Evolutionary conservation across 2,888 invertebrate genomes (phyloP), one percentile per base, ranked within the genome.

Genomic region (Eumerus sabulonum): DNA sequence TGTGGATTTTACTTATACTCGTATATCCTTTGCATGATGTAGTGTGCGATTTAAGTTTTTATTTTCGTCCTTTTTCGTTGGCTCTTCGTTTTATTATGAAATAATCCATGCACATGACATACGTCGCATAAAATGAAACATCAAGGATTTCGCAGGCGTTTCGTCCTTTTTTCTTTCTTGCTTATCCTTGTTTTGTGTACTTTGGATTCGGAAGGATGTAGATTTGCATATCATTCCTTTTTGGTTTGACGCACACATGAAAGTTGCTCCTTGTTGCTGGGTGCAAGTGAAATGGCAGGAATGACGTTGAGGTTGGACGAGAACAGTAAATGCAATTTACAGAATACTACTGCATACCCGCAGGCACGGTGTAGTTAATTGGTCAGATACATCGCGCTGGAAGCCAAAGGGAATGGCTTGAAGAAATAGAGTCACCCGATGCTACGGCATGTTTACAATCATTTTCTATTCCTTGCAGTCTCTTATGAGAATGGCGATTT

Each of bases 81-180:
- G 17, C 47, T 36, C 9, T 1, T n/a, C 9, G 4, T 19, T 50
- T 50, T 67, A 42, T 67, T 57, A 57, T 57, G 50, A 57, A 60
- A 68, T 68, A 68, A 60, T 68, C 68, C 59, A 60, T 68, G 68
- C 60, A 66, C 71, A 56, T 60, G 64, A 60, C 76, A 76, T 48
- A 76, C 51, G 59, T 60, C 54, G 54, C 53, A 70, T 64, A 76
- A 76, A 70, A 71, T 71, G 66, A 66, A 66, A 71, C 64, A 66
- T 71, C 71, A 76, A 66, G 19, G 45, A 47, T 56, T 71, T 73
- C 11, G 66, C n/a, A 35, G 16, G 53, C 45, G 36, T 17, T 42
- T 17, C 7, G 19, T 56, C 16, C 38, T 13, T 57, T n/a, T 35
- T 48, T 14, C 14, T 35, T 7, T 64, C 13, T 45, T 45, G 16